Evolutionary conservation across 2,888 invertebrate genomes (phyloP).

Genomic region (Crioceris asparagi): DNA sequence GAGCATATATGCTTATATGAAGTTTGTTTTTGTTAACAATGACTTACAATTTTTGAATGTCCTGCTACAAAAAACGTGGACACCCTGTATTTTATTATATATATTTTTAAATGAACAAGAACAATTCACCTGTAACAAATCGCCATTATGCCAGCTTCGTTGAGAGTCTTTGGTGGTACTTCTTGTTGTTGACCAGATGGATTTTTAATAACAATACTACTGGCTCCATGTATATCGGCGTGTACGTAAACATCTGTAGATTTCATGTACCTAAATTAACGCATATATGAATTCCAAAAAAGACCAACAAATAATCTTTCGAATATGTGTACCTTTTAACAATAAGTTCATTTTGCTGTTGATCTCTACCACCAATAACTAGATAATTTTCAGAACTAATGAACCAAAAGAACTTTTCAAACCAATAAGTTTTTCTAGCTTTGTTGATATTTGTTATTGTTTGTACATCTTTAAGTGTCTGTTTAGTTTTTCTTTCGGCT

Average conservation of each 20-base stretch:
- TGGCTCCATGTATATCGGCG: conserved; percentile 88
- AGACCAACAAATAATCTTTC: neutral
- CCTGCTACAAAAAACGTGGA: too few relatives aligned
- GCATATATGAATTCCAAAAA: neutral
- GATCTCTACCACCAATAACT: conserved; percentile 91
- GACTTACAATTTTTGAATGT: too few relatives aligned
- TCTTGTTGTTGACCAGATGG: conserved; percentile 49
- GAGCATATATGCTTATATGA: too few relatives aligned
- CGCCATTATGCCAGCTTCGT: conserved; percentile 95
- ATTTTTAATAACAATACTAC: conserved; percentile 87
- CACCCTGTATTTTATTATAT: too few relatives aligned
- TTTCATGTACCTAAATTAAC: conserved; percentile 51
- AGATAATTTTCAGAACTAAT: conserved; percentile 91
- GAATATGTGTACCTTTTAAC: conserved; percentile 60
- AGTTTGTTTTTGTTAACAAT: too few relatives aligned
- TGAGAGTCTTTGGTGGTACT: conserved; percentile 88
- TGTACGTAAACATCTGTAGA: conserved; percentile 90
- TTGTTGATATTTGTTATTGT: conserved; percentile 88
- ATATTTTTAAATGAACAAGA: too few relatives aligned
- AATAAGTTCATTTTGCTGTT: conserved; percentile 95
- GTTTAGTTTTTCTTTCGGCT: conserved; percentile 89
- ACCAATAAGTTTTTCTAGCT: conserved; percentile 93
- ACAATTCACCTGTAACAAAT: conserved; percentile 66
- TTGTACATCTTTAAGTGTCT: conserved; percentile 82
- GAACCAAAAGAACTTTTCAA: conserved; percentile 99